Base-by-base conservation (phyloP, 2,797 vertebrate genomes). In the Galago senegalensis region DNA sequence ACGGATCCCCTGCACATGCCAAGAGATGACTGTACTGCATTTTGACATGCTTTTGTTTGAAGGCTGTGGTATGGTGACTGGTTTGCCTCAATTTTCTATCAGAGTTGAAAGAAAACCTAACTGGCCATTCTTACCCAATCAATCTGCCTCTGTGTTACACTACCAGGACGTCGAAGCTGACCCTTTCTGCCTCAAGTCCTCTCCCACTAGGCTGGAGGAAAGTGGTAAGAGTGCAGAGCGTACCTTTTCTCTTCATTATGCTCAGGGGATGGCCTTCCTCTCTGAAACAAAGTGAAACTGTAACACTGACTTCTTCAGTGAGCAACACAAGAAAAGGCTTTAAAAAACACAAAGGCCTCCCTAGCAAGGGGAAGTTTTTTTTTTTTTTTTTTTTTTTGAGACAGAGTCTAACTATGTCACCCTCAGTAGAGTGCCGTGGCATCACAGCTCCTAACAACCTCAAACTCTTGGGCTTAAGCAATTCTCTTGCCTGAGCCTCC, bases 21-120 rank as follows among this genome's bases (percentile, higher is more conserved):
- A 3, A 53, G 9, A 11, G 75, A 77, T 79, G 20, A 79, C 49
- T 56, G 0, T 75, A 79, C 49, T 87, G 4, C 12, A 89, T 76
- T 73, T 92, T 96, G 25, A 61, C 31, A 63, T 79, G 43, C 46
- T 85, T 89, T n/a, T 46, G 1, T 91, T 91, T 93, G 40, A 87
- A 49, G 80, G 6, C 58, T 81, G 81, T 9, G 31, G 14, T 37
- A 84, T 31, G 13, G 14, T 37, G 60, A 80, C 13, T 89, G 40
- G 16, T 95, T 77, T 81, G 82, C 40, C 49, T 89, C 18, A 73
- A 2, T 67, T 60, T 75, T 79, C n/a, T 75, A 46, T 82, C 46
- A 83, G 81, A 49, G 79, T 73, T 93, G 20, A 53, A 61, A 11
- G 70, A 81, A 70, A 67, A 73, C 25, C 27, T 65, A 56, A 40